Evolutionary conservation across 2,797 vertebrate genomes (phyloP).

Genomic region (Triplophysa bombifrons): DNA sequence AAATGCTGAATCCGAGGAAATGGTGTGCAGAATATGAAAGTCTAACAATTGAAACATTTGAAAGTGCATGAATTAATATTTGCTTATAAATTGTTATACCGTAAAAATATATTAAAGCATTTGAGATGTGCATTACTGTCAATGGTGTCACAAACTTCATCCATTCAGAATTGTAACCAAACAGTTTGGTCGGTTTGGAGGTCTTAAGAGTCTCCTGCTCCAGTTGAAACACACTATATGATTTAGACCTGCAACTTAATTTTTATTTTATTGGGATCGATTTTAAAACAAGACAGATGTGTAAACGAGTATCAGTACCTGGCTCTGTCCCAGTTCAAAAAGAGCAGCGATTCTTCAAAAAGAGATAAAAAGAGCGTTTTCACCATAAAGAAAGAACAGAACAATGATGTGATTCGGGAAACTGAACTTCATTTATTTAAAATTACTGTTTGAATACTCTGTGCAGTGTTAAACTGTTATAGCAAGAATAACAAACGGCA

Average conservation of each 20-base stretch:
- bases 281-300: slow-evolving; percentile 55
- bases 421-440: slow-evolving; percentile 60
- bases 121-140: background rate
- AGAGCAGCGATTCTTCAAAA: slow-evolving; percentile 36
- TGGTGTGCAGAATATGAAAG: background rate
- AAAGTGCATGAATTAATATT: background rate
- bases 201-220: background rate
- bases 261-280: background rate
- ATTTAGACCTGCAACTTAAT: slow-evolving; percentile 33
- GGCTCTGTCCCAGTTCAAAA: slow-evolving; percentile 46
- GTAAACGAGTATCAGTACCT: slow-evolving; percentile 53
- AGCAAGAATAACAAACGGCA: slow-evolving; percentile 50
- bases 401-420: slow-evolving; percentile 44
- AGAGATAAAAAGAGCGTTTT: slow-evolving; percentile 60
- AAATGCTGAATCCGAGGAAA: background rate
- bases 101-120: background rate
- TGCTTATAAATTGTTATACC: background rate
- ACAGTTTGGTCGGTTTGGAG: background rate
- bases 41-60: background rate
- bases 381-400: slow-evolving; percentile 13
- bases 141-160: background rate
- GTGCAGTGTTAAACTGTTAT: slow-evolving; percentile 30
- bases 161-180: background rate
- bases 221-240: slow-evolving; percentile 26
- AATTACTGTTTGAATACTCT: slow-evolving; percentile 61